Conservation (phyloP, 2,113 vertebrate genomes). For the Mobula birostris region DNA sequence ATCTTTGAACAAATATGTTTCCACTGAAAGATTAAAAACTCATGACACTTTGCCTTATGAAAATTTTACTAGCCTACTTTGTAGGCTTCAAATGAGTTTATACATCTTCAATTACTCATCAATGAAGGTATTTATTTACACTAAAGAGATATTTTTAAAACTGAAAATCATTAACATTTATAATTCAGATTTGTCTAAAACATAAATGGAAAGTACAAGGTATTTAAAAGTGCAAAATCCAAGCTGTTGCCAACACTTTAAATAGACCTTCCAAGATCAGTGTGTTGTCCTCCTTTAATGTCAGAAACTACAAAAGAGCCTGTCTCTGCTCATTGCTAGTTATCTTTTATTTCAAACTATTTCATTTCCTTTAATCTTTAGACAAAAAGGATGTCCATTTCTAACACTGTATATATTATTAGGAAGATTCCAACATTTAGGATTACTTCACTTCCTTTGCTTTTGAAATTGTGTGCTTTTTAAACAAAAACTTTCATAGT, state of each 20-base stretch:
- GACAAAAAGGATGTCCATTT: conserved; percentile 21
- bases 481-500: not conserved
- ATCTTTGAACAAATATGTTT: conserved; percentile 61
- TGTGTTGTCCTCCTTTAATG: conserved; percentile 27
- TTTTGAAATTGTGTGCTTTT: not conserved
- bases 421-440: not conserved
- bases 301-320: conserved; percentile 18
- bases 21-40: conserved; percentile 64
- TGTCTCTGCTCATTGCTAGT: conserved; percentile 21
- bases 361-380: conserved; percentile 29
- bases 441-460: not conserved
- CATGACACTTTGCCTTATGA: conserved; percentile 41
- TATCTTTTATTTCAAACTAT: conserved; percentile 32
- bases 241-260: conserved; percentile 17
- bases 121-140: conserved; percentile 24
- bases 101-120: not conserved
- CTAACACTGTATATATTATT: not conserved
- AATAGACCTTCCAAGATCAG: conserved; percentile 15
- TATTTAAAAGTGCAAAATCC: conserved; percentile 28
- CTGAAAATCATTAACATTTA: conserved; percentile 6
- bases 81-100: conserved; percentile 7
- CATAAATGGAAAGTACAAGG: not conserved
- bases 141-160: not conserved
- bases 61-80: conserved; percentile 28
- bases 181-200: conserved; percentile 14